Percentiles rank a stretch among this genome's conserved stretches.
These are phyloP conservation scores for Peromyscus nudipes DNA, from an alignment of 2,797 vertebrate species.

Conservation along the genomic window DNA sequence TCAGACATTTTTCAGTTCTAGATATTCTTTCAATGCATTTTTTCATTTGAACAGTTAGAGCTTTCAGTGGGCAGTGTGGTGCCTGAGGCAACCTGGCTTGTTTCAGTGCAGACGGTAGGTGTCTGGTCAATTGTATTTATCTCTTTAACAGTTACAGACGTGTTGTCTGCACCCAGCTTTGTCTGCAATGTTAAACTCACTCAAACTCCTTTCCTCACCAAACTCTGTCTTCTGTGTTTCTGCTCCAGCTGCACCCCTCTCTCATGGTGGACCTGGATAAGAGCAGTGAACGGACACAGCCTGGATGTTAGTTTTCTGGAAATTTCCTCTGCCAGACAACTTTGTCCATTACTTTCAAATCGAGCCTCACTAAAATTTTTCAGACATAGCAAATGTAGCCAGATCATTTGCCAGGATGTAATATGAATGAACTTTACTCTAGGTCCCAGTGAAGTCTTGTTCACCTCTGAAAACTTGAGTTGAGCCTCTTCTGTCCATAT, in stretches of 20 bases:
- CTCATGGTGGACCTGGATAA: background rate
- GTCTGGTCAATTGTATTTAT: background rate
- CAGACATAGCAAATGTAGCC: background rate
- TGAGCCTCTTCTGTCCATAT: background rate
- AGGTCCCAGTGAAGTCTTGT: background rate
- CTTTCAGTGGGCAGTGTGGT: background rate
- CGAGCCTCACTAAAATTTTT: background rate
- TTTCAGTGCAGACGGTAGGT: background rate
- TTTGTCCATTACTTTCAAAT: background rate
- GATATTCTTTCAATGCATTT: background rate
- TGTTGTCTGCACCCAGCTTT: background rate
- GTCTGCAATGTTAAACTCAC: background rate
- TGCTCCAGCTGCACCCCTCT: background rate
- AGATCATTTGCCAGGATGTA: background rate
- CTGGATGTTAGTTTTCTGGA: background rate
- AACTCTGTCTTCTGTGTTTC: background rate
- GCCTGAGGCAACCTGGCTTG: background rate
- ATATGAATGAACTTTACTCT: background rate
- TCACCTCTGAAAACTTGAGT: background rate
- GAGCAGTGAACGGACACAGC: background rate
- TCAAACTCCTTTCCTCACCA: background rate
- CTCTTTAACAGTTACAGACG: background rate
- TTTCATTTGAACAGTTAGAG: background rate
- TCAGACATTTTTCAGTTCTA: background rate
- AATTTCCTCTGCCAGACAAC: background rate